Evolutionary conservation across 2,888 invertebrate genomes (phyloP).

Genomic region (Auanema freiburgensis): DNA sequence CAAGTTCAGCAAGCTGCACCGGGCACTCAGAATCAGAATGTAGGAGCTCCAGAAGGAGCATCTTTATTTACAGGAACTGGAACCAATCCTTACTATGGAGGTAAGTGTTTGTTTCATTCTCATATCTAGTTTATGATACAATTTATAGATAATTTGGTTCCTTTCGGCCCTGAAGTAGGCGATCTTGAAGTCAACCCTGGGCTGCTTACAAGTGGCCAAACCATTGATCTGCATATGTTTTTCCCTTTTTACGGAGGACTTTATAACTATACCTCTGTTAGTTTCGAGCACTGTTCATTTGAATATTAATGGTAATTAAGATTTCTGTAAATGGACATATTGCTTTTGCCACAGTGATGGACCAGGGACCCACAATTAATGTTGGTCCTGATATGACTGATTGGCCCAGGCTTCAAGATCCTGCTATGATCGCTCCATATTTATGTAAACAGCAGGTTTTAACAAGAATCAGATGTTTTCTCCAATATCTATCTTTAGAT

Average conservation of each 20-base stretch:
- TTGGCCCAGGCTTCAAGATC: constrained; percentile 62
- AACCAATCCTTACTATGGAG: constrained; percentile 57
- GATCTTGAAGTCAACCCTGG: constrained; percentile 61
- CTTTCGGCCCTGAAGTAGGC: constrained; percentile 61
- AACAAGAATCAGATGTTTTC: background rate
- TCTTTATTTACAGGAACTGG: constrained; percentile 58
- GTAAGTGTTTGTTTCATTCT: constrained; percentile 23
- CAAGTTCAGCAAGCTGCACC: constrained; percentile 4
- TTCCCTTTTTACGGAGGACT: constrained; percentile 62
- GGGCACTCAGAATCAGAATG: constrained; percentile 29
- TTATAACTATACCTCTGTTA: constrained; percentile 62
- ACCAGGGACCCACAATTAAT: constrained; percentile 64
- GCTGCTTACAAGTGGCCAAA: constrained; percentile 60
- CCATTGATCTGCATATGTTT: constrained; percentile 61
- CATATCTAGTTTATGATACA: background rate
- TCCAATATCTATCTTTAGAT: constrained; percentile 35
- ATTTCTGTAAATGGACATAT: constrained; percentile 63
- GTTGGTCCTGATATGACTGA: constrained; percentile 62
- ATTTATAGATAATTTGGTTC: constrained; percentile 53
- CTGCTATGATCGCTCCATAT: constrained; percentile 64
- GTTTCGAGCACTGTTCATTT: constrained; percentile 6
- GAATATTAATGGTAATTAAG: constrained; percentile 27
- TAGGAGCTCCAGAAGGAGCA: constrained; percentile 31
- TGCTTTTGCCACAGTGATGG: constrained; percentile 62
- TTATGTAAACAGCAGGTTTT: constrained; percentile 61